Evolutionary conservation across 1,140 invertebrate genomes (phyloP), one percentile per base, ranked within the genome.

Genomic region (Acromyrmex charruanus): DNA sequence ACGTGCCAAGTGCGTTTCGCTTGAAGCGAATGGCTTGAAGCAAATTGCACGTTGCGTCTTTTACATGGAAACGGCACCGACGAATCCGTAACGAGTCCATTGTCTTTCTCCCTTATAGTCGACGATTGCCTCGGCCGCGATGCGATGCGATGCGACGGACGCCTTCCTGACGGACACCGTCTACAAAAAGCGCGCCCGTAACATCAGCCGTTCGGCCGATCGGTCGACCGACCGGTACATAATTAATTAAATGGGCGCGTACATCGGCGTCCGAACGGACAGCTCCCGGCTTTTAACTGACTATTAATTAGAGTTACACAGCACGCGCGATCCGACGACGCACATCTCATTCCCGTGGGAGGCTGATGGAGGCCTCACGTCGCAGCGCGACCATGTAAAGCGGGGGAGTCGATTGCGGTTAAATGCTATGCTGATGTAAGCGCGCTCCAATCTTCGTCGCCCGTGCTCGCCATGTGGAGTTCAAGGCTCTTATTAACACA

Each of bases 271-370:
- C 61, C 65, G 79, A 91, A 88, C 89, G 89, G 87, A 84, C 91
- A 84, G 85, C 71, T 65, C 59, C 14, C n/a, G 77, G 74, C 84
- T 85, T 72, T 88, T 81, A 88, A 90, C 90, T 66, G 92, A 90
- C 91, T 93, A 92, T 93, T 93, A 92, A 93, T 93, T 93, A 91
- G 92, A 93, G 85, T 90, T 91, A 91, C 91, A 91, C 55, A 74
- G 63, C 79, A 77, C 89, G 65, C 75, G 59, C 53, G n/a, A n/a
- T 14, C 55, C 28, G n/a, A 63, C 63, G 74, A 31, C 85, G 75
- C 85, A 68, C 85, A 81, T 75, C 80, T 84, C 80, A 75, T 84
- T 74, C 63, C 49, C 59, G 51, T 66, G 74, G 61, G 61, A 85
- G 71, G 55, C 35, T 35, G 51, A 44, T 35, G 39, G 35, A 21